Conservation (phyloP, 2,797 vertebrate species). For the Psittacula derbiana region DNA sequence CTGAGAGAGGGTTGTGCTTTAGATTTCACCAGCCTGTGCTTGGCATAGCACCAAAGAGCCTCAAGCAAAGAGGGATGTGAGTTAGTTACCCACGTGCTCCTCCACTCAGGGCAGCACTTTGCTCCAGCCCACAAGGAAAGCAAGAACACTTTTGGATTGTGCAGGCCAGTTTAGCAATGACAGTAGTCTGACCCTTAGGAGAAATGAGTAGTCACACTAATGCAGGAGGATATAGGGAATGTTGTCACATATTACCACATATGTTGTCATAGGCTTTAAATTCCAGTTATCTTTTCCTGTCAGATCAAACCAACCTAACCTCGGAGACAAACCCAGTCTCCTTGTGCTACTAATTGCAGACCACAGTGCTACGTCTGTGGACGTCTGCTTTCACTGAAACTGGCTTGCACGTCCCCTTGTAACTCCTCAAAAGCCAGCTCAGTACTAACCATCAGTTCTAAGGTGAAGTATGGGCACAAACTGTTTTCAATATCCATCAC, state of each 20-base stretch:
- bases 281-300: neutral
- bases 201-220: neutral
- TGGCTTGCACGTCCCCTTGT: rapidly evolving
- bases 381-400: neutral
- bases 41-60: neutral
- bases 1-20: neutral
- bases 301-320: neutral
- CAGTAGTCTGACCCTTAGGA: neutral
- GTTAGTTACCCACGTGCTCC: neutral
- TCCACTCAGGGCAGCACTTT: neutral
- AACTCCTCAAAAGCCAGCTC: neutral
- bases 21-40: neutral
- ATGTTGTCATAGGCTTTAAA: neutral
- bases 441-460: rapidly evolving
- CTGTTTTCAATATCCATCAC: neutral
- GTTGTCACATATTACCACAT: neutral
- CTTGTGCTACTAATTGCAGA: neutral
- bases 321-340: neutral
- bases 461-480: neutral
- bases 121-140: neutral
- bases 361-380: neutral
- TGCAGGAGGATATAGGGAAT: neutral
- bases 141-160: neutral
- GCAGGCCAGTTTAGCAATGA: neutral
- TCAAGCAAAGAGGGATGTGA: neutral